Percentiles rank a stretch among this genome's conserved stretches.
Evolutionary conservation across 2,888 invertebrate species (phyloP).

Genomic region (Galerucella nymphaeae): DNA sequence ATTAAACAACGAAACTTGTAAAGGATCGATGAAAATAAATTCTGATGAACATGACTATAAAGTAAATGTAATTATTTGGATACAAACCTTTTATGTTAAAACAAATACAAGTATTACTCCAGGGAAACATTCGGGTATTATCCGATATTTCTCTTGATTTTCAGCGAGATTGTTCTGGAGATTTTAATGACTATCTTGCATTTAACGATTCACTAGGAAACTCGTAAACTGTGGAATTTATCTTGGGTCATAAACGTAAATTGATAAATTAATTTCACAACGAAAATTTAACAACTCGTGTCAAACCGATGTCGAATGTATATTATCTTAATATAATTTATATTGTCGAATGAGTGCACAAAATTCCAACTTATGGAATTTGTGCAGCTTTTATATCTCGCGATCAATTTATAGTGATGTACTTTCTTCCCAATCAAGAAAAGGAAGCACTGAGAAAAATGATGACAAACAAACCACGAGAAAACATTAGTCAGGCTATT

Average conservation of each 20-base stretch:
- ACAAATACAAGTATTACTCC: background rate
- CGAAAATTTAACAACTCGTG: background rate
- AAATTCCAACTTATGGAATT: background rate
- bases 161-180: background rate
- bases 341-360: background rate
- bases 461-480: no score
- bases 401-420: no score
- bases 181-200: constrained; percentile 4
- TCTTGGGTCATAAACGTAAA: constrained; percentile 7
- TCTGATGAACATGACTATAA: no score
- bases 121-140: background rate
- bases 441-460: no score
- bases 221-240: constrained; percentile 10
- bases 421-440: no score
- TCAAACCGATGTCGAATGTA: constrained; percentile 1
- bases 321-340: constrained; percentile 9
- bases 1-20: no score
- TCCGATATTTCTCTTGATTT: background rate
- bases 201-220: constrained; percentile 13
- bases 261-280: constrained; percentile 15
- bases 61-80: background rate
- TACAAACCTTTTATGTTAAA: background rate
- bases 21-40: no score
- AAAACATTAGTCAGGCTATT: no score
- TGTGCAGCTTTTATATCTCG: background rate